These are phyloP conservation scores for Felis chaus DNA, from an alignment of 2,113 vertebrate species.

Conservation along the genomic window DNA sequence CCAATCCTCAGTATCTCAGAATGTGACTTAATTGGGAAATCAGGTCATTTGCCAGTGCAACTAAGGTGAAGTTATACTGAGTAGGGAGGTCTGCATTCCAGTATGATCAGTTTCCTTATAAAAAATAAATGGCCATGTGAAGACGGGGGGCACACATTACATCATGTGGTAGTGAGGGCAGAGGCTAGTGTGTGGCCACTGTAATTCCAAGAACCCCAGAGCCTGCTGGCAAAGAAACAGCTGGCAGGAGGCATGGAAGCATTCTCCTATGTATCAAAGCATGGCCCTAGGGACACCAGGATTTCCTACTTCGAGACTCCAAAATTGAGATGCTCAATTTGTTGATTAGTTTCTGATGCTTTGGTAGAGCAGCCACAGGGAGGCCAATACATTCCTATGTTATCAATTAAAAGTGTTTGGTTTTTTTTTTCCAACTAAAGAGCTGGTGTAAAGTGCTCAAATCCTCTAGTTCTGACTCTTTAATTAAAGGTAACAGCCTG, in stretches of 20 bases:
- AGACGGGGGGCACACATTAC: too few relatives aligned
- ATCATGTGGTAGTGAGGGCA: neutral
- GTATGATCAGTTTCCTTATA: neutral
- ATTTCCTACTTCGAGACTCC: too few relatives aligned
- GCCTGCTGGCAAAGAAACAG: neutral
- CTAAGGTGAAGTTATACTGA: neutral
- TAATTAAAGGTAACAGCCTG: neutral
- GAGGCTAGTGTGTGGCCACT: neutral
- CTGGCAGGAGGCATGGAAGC: neutral
- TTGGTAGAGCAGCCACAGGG: neutral
- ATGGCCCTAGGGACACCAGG: too few relatives aligned
- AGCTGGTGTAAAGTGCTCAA: neutral
- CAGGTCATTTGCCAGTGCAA: too few relatives aligned
- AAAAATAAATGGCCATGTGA: neutral
- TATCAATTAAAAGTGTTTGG: neutral
- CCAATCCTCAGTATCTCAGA: neutral
- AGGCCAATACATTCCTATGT: neutral
- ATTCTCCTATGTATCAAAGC: neutral
- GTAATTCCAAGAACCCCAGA: too few relatives aligned
- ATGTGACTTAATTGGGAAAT: neutral
- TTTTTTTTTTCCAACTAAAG: too few relatives aligned
- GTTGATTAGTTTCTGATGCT: neutral
- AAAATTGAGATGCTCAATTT: neutral
- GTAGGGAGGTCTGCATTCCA: neutral
- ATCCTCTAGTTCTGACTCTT: neutral